Evolutionary conservation across 2,797 vertebrate species (phyloP), one percentile per base, ranked within the genome.

Genomic region (Gambelia wislizenii): DNA sequence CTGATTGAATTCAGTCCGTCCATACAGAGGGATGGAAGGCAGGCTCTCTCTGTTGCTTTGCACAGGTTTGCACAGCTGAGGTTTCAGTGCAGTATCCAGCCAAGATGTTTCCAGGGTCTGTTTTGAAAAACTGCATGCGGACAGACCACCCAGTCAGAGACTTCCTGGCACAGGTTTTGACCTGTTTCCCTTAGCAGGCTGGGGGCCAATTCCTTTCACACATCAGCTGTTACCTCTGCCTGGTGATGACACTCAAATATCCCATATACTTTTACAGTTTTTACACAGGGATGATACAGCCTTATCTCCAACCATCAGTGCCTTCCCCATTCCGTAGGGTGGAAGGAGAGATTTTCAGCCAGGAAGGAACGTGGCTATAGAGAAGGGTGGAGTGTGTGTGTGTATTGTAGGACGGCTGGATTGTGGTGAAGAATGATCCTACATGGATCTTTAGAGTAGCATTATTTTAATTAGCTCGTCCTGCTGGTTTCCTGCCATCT

Each of bases 1-100:
- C 86, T 81, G 89, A 85, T 82, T 82, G 89, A 54, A 27, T 91
- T 93, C 67, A 56, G 72, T 84, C 89, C 91, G 54, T 30, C 39
- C 39, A 2, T 3, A 33, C 6, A 20, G 2, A 39, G 22, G 20
- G n/a, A 9, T 42, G 61, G 83, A 90, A 77, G 83, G 33, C 77
- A 56, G 13, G 59, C 89, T 85, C 74, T 91, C n/a, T 78, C 42
- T 70, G 80, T 47, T 87, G 18, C 64, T 87, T 27, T 33, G 84
- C 90, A 86, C 85, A 87, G 84, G 72, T 87, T 89, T 83, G 76
- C 89, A 47, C 2, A 27, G 92, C 85, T 54, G 67, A 83, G 83
- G 33, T 42, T 81, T 64, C 80, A 89, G 59, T 61, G 72, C 56
- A 82, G 33, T 64, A 69, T 76, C 59, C 75, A 61, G 56, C 36